Base-by-base conservation (phyloP, 2,888 invertebrate species). In the Hirtodrosophila duncani region DNA sequence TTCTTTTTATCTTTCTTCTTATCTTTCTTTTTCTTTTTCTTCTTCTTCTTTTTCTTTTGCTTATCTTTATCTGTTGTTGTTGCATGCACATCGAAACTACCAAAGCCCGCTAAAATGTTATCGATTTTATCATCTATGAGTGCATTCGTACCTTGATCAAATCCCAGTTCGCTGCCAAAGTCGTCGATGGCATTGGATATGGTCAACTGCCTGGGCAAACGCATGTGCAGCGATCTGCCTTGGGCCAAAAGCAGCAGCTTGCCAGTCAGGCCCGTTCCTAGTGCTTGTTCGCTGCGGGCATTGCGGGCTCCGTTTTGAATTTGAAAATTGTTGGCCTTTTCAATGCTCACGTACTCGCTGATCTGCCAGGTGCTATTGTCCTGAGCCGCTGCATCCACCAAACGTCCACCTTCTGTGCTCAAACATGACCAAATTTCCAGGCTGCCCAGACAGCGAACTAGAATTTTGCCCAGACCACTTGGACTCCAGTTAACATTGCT, bases 321-420 rank as follows among this genome's bases (percentile, higher is more conserved):
- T 14, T 27, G 13, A n/a, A 3, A 3, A 9, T 29, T 34, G 2
- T 11, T 8, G 27, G 5, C 8, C 21, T 55, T 43, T 24, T 82
- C 85, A 13, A 86, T 51, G 36, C 68, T 52, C 3, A 87, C 50
- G 27, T 71, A 84, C 23, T 85, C 84, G 66, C 75, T 82, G 16
- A 85, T 57, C 2, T 80, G 57, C 87, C 86, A 87, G 1, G 84
- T 85, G 20, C 61, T 71, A 44, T 86, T 85, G 44, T 85, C 86
- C 58, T 69, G 66, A 5, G 88, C 77, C 2, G 88, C 88, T 6
- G 84, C 82, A 52, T 89, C 88, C 30, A 89, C 68, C 6, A 85
- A 53, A 3, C 84, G 75, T 26, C 87, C 61, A 0, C 87, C 80
- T 57, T 85, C 83, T 46, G 83, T 84, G 44, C 87, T 87, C n/a